Conservation (phyloP, 2,113 vertebrate species). For the Solenodon paradoxus region DNA sequence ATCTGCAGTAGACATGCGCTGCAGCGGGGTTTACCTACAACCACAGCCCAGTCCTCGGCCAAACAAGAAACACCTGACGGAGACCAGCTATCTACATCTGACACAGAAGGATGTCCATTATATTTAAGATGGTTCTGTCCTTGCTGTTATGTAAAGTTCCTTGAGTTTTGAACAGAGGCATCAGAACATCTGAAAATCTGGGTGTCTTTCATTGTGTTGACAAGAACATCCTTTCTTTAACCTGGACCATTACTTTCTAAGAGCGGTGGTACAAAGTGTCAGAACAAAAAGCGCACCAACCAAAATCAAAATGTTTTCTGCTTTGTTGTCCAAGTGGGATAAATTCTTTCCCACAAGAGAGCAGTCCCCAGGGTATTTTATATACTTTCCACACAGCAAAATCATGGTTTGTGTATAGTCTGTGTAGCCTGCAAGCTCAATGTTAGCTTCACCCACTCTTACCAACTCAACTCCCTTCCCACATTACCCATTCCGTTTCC, state of each 20-base stretch:
- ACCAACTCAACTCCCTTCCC: neutral
- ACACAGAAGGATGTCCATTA: neutral
- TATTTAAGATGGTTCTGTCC: neutral
- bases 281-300: neutral
- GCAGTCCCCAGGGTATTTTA: neutral
- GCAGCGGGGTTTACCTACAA: neutral
- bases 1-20: neutral
- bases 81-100: neutral
- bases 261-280: neutral
- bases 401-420: neutral
- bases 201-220: neutral
- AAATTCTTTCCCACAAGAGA: slow-evolving; percentile 38
- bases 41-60: neutral
- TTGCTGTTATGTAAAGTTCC: neutral
- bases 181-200: neutral
- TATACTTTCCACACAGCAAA: slow-evolving; percentile 20
- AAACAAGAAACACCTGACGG: neutral
- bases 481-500: neutral
- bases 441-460: neutral
- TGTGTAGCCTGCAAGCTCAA: neutral
- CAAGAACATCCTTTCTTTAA: neutral
- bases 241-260: neutral
- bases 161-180: neutral
- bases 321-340: slow-evolving; percentile 14
- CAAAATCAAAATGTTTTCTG: neutral